Evolutionary conservation across 1,140 invertebrate species (phyloP).

Genomic region (Drosophila kurseongensis): DNA sequence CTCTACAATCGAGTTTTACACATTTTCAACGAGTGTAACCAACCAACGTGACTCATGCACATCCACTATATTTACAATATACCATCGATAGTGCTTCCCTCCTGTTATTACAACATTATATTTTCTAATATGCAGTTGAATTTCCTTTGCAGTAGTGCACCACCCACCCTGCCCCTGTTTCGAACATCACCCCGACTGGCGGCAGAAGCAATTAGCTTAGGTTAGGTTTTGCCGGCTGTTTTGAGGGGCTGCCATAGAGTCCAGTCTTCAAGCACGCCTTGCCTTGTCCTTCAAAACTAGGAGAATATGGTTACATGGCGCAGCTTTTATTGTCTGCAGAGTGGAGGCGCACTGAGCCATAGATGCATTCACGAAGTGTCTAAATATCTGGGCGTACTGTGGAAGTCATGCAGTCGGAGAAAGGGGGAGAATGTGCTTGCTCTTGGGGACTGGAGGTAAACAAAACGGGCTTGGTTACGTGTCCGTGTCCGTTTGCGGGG

Average conservation of each 20-base stretch:
- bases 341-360: conserved; percentile 19
- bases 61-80: conserved; percentile 9
- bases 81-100: conserved; percentile 20
- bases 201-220: conserved; percentile 29
- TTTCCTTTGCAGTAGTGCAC: conserved; percentile 40
- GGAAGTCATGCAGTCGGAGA: neutral
- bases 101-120: conserved; percentile 47
- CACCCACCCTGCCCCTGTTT: conserved; percentile 11
- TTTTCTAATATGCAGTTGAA: conserved; percentile 26
- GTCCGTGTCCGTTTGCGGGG: conserved; percentile 39
- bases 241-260: neutral
- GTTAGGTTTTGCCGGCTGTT: conserved; percentile 7
- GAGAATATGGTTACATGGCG: conserved; percentile 46
- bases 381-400: conserved; percentile 18
- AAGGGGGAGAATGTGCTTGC: neutral
- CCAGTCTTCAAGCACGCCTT: conserved; percentile 4
- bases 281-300: conserved; percentile 67
- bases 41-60: conserved; percentile 11
- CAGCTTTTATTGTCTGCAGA: conserved; percentile 64
- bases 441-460: conserved; percentile 3
- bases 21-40: no score
- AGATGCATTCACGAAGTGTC: conserved; percentile 30
- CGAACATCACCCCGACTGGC: conserved; percentile 28
- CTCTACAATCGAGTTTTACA: neutral
- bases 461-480: conserved; percentile 43